Evolutionary conservation across 1,140 invertebrate species (phyloP).

Genomic region (Drosophila nannoptera): DNA sequence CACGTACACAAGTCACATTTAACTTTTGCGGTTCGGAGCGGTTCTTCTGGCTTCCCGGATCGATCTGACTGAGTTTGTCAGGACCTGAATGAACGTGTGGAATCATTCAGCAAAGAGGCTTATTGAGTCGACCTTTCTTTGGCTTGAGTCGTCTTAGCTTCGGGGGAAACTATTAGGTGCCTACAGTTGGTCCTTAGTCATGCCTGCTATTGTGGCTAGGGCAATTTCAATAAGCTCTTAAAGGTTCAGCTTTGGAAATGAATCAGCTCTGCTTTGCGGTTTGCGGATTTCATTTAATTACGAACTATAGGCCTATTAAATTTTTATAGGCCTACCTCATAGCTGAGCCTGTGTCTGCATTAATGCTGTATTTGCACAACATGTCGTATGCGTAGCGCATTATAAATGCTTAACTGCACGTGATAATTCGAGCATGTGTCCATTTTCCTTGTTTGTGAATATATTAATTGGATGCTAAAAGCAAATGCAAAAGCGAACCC

Average conservation of each 20-base stretch:
- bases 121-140: slow-evolving; percentile 19
- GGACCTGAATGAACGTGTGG: slow-evolving; percentile 13
- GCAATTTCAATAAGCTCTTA: too few species aligned
- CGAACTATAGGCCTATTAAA: too few species aligned
- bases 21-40: slow-evolving; percentile 34
- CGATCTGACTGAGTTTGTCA: slow-evolving; percentile 70
- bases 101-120: too few species aligned
- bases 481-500: slow-evolving; percentile 9
- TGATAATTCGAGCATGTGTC: slow-evolving; percentile 13
- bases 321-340: not conserved
- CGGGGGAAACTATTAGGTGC: too few species aligned
- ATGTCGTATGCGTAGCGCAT: slow-evolving; percentile 24
- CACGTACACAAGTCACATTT: slow-evolving; percentile 65
- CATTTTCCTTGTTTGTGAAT: slow-evolving; percentile 13
- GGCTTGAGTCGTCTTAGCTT: not conserved
- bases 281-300: too few species aligned
- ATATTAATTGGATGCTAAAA: slow-evolving; percentile 22
- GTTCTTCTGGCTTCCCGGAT: slow-evolving; percentile 60
- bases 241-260: too few species aligned
- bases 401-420: slow-evolving; percentile 9
- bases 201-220: too few species aligned
- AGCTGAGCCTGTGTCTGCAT: not conserved
- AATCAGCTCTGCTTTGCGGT: too few species aligned
- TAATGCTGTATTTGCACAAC: slow-evolving; percentile 14
- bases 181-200: too few species aligned